Base-by-base conservation (phyloP, 2,888 invertebrate species). In the Tetrapedia diversipes region DNA sequence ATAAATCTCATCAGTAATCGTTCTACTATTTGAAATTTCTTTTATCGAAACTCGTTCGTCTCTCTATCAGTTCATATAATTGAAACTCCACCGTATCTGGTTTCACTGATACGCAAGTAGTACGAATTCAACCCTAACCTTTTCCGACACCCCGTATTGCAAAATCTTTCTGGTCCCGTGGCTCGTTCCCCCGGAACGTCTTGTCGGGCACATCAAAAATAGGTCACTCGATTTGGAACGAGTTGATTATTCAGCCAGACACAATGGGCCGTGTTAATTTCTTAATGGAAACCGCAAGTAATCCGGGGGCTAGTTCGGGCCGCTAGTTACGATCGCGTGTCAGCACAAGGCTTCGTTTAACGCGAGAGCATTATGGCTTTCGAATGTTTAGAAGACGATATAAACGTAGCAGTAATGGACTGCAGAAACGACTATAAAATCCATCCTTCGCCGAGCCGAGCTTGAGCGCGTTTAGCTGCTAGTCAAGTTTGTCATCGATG, bases 321-420 rank as follows among this genome's bases (percentile, higher is more conserved):
- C 59, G 49, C 73, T 81, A 79, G 82, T 65, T 74, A 63, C 69
- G 61, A 76, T 73, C 70, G 70, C 66, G 68, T 63, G 69, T 77
- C 79, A 65, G 84, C 79, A 83, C 84, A 83, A 83, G 84, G 84
- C 79, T 79, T 81, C 84, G 79, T 84, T 84, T 79, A 83, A 72
- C 79, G 84, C 74, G 65, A 83, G 84, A 87, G 88, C 87, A 88
- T 89, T 90, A 89, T 85, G 87, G 86, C 88, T 88, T 85, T 84
- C 84, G 85, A 87, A 87, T 91, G 91, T 91, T 91, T 91, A 91
- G 85, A 85, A 86, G 89, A 88, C 87, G 88, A 87, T 89, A 85
- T 89, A 91, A 91, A 91, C 91, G 90, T 86, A 86, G 85, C 89
- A 86, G 88, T 91, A 91, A 91, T 91, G 91, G 89, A 90, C 90